Percentiles rank a stretch among this genome's conserved stretches.
Evolutionary conservation across 2,113 vertebrate species (phyloP).

Genomic region (Gasterosteus nipponicus): DNA sequence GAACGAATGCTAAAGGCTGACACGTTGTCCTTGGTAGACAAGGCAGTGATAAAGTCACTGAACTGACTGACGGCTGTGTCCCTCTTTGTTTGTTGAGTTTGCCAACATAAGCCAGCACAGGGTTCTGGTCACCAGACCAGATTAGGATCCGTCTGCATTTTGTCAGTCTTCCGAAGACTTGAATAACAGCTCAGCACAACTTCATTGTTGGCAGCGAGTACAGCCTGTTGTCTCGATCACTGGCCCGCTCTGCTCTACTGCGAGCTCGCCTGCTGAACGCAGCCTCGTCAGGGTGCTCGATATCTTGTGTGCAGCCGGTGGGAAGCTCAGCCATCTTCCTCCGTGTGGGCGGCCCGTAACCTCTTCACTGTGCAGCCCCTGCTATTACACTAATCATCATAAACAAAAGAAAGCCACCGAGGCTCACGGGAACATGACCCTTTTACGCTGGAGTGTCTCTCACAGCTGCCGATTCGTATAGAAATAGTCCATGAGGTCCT

Average conservation of each 20-base stretch:
- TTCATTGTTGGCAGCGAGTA: background rate
- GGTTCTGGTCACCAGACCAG: background rate
- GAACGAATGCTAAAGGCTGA: background rate
- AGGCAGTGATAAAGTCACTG: background rate
- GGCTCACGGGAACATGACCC: constrained; percentile 48
- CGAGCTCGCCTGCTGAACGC: background rate
- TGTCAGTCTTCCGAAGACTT: background rate
- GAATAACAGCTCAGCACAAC: background rate
- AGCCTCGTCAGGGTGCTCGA: constrained; percentile 17
- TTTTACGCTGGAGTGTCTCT: constrained; percentile 74
- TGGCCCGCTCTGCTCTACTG: constrained; percentile 5
- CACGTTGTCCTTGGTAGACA: background rate
- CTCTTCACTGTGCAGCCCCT: constrained; percentile 65
- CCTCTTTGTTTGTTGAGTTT: background rate
- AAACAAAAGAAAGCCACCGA: constrained; percentile 71
- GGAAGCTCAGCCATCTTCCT: constrained; percentile 35
- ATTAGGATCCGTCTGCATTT: background rate
- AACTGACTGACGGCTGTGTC: background rate
- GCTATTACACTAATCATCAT: constrained; percentile 74
- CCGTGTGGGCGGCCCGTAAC: constrained; percentile 53
- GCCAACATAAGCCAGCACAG: background rate
- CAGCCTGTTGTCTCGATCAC: constrained; percentile 18
- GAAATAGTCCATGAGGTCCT: constrained; percentile 69
- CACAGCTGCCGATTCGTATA: constrained; percentile 69
- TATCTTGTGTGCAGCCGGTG: constrained; percentile 28